A percentile compares a stretch with the other conserved stretches of the same genome.
phyloP scores from a whole-genome alignment of 2,888 invertebrate species.

The Amorpha juglandis region DNA sequence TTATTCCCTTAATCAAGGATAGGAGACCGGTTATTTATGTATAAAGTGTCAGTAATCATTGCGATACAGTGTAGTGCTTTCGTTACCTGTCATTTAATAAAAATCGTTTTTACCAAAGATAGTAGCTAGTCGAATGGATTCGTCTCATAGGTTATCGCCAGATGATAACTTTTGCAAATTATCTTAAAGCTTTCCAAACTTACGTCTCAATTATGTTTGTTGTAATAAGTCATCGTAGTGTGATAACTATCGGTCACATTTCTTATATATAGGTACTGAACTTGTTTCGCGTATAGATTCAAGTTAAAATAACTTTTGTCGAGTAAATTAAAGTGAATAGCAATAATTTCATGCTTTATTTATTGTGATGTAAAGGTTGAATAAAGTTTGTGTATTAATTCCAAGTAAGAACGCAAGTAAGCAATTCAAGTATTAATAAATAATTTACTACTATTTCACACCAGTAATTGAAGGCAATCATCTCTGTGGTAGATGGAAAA shows the following conservation, averaged over 20 bases:
- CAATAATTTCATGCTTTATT: not conserved
- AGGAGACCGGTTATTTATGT: not conserved
- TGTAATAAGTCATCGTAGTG: not conserved
- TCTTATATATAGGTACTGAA: not conserved
- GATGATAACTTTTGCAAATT: slow-evolving; percentile 62
- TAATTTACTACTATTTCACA: not conserved
- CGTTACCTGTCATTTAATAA: not conserved
- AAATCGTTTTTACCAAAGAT: slow-evolving; percentile 22
- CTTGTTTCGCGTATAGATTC: not conserved
- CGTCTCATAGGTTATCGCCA: slow-evolving; percentile 66
- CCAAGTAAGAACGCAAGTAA: not conserved
- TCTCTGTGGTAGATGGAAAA: not conserved
- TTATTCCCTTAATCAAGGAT: slow-evolving; percentile 10
- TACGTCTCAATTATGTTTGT: slow-evolving; percentile 1
- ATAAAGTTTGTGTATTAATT: slow-evolving; percentile 9
- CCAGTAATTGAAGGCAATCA: not conserved
- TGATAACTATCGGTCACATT: not conserved
- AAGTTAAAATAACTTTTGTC: slow-evolving; percentile 10
- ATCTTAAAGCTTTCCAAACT: slow-evolving; percentile 27
- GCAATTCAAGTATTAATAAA: not conserved
- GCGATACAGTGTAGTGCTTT: not conserved
- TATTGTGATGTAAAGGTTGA: not conserved
- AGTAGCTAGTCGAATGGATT: slow-evolving; percentile 37
- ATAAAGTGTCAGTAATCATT: slow-evolving; percentile 1
- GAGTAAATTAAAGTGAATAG: not conserved